These are phyloP conservation scores for Pandemis heparana DNA, from an alignment of 2,888 invertebrate genomes.

Conservation along the genomic window DNA sequence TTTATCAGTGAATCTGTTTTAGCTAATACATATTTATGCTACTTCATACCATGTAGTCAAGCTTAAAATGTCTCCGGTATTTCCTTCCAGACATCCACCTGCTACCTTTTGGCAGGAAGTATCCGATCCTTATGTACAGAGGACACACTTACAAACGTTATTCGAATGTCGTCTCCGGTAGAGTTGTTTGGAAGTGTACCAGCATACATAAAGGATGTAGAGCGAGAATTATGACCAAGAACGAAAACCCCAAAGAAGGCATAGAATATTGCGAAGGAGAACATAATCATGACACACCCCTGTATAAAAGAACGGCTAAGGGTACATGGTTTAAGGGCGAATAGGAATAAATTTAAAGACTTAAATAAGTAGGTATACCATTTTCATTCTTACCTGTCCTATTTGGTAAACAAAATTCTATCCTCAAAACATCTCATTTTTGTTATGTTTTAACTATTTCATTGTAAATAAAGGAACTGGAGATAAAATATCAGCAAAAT, in stretches of 20 bases:
- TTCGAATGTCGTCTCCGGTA: background rate
- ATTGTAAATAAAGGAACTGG: too few species aligned
- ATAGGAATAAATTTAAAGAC: too few species aligned
- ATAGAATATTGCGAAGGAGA: slow-evolving; percentile 4
- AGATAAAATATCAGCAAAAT: too few species aligned
- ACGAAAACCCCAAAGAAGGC: background rate
- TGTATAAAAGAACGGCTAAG: slow-evolving; percentile 42
- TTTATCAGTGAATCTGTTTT: too few species aligned
- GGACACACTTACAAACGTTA: slow-evolving; percentile 41
- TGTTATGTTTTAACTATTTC: too few species aligned
- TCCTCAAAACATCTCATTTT: too few species aligned
- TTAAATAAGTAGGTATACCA: too few species aligned
- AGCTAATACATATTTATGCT: too few species aligned
- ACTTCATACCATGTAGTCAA: too few species aligned
- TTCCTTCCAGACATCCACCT: slow-evolving; percentile 26
- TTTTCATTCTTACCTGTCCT: too few species aligned
- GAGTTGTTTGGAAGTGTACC: background rate
- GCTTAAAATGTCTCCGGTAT: too few species aligned
- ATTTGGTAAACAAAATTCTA: too few species aligned
- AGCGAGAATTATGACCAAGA: slow-evolving; percentile 40
- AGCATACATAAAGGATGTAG: slow-evolving; percentile 46
- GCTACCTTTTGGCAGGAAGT: slow-evolving; percentile 42
- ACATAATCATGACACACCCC: slow-evolving; percentile 45
- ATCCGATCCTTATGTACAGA: slow-evolving; percentile 42
- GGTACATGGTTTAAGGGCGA: slow-evolving; percentile 46